Conservation (phyloP, 2,888 invertebrate genomes). For the Lottia gigantea region DNA sequence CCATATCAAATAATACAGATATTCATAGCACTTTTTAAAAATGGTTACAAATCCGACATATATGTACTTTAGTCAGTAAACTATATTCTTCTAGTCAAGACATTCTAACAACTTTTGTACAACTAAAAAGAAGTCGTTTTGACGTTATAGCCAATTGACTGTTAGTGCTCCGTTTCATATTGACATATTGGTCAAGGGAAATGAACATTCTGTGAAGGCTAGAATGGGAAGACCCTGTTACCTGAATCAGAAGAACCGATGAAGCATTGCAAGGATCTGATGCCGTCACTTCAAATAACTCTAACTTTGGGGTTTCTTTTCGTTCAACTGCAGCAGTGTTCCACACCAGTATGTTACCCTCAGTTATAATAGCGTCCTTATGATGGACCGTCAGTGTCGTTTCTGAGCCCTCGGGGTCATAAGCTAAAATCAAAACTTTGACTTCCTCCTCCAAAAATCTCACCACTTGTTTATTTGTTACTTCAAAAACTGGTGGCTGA, state of each 20-base stretch:
- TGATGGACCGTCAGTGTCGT: slow-evolving; percentile 26
- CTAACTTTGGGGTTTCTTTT: slow-evolving; percentile 15
- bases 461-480: slow-evolving; percentile 17
- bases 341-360: slow-evolving; percentile 13
- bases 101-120: no score
- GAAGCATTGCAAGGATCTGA: slow-evolving; percentile 31
- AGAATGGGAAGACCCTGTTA: background rate
- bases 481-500: slow-evolving; percentile 27
- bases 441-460: slow-evolving; percentile 32
- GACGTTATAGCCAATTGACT: no score
- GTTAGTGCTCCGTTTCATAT: no score
- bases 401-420: slow-evolving; percentile 34
- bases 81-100: no score
- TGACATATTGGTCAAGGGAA: no score
- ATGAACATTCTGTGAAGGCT: no score
- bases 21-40: no score
- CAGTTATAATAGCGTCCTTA: slow-evolving; percentile 28
- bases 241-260: slow-evolving; percentile 23
- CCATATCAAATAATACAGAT: no score
- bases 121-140: no score
- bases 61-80: no score
- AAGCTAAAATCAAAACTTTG: slow-evolving; percentile 24
- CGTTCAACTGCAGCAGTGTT: background rate
- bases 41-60: no score
- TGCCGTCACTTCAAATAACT: slow-evolving; percentile 28